phyloP scores from a whole-genome alignment of 92 coral and sea anemone genomes.

The Metridium senile region DNA sequence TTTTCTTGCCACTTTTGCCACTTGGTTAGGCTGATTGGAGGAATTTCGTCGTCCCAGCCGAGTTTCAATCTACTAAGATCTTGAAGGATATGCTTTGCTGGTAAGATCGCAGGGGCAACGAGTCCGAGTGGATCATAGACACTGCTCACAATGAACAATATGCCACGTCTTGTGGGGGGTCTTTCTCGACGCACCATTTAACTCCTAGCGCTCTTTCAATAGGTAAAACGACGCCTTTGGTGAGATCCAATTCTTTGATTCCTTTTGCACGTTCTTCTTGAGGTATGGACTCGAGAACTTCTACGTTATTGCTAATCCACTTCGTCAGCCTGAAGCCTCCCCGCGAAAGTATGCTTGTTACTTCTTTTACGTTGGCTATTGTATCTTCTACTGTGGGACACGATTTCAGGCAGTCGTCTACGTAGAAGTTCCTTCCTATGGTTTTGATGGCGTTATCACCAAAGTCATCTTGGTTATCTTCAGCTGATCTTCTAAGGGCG shows the following conservation, averaged over 20 bases:
- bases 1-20: slow-evolving; percentile 20
- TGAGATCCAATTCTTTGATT: slow-evolving; percentile 22
- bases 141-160: slow-evolving; percentile 6
- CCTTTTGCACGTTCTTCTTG: not conserved
- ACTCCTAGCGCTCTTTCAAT: slow-evolving; percentile 17
- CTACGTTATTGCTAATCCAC: slow-evolving; percentile 12
- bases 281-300: slow-evolving; percentile 6
- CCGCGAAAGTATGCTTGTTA: not conserved
- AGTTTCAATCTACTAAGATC: slow-evolving; percentile 1
- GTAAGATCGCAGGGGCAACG: slow-evolving; percentile 3
- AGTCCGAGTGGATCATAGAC: slow-evolving; percentile 25
- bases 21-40: not conserved
- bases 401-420: slow-evolving; percentile 17
- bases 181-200: slow-evolving; percentile 2
- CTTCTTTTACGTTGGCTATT: not conserved
- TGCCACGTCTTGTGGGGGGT: not conserved
- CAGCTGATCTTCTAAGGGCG: slow-evolving; percentile 5
- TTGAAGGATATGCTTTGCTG: slow-evolving; percentile 13
- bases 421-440: slow-evolving; percentile 14
- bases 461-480: slow-evolving; percentile 8
- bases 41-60: slow-evolving; percentile 15
- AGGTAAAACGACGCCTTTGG: not conserved
- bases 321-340: slow-evolving; percentile 22
- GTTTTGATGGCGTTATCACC: not conserved
- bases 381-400: slow-evolving; percentile 11